These are phyloP conservation scores for Osmerus eperlanus DNA, from an alignment of 2,113 vertebrate genomes.

Conservation along the genomic window DNA sequence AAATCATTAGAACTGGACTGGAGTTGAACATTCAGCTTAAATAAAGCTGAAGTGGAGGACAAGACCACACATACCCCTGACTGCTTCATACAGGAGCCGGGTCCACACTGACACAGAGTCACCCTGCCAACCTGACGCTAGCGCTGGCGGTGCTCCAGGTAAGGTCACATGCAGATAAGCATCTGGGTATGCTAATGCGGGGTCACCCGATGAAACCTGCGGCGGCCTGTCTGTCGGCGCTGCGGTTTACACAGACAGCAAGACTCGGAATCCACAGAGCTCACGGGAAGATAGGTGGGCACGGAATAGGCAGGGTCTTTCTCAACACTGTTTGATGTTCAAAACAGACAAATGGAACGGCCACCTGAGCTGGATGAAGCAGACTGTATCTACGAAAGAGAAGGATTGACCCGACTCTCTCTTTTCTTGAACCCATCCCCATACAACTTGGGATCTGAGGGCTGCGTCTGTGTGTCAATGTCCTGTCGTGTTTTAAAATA, in stretches of 20 bases:
- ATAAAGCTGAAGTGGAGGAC: background rate
- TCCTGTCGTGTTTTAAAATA: too few relatives aligned
- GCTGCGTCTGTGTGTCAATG: too few relatives aligned
- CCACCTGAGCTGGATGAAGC: too few relatives aligned
- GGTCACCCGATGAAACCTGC: slow-evolving; percentile 44
- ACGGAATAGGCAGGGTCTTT: too few relatives aligned
- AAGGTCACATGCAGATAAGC: slow-evolving; percentile 41
- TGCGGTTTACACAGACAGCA: slow-evolving; percentile 1
- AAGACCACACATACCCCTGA: background rate
- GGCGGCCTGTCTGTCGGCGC: slow-evolving; percentile 18
- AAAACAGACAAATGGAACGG: background rate
- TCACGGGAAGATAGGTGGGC: background rate
- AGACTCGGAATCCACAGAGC: slow-evolving; percentile 1
- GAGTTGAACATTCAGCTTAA: too few relatives aligned
- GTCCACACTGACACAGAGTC: slow-evolving; percentile 21
- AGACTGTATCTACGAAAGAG: too few relatives aligned
- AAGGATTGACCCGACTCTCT: too few relatives aligned
- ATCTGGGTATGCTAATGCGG: slow-evolving; percentile 21
- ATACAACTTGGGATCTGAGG: too few relatives aligned
- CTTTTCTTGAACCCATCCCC: too few relatives aligned
- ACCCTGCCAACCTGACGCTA: slow-evolving; percentile 19
- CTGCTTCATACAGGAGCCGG: too few relatives aligned
- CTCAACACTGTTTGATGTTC: background rate
- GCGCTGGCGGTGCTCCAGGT: slow-evolving; percentile 1
- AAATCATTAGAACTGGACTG: too few relatives aligned